Evolutionary conservation across 2,797 vertebrate species (phyloP).

Genomic region (Psittacula derbiana): DNA sequence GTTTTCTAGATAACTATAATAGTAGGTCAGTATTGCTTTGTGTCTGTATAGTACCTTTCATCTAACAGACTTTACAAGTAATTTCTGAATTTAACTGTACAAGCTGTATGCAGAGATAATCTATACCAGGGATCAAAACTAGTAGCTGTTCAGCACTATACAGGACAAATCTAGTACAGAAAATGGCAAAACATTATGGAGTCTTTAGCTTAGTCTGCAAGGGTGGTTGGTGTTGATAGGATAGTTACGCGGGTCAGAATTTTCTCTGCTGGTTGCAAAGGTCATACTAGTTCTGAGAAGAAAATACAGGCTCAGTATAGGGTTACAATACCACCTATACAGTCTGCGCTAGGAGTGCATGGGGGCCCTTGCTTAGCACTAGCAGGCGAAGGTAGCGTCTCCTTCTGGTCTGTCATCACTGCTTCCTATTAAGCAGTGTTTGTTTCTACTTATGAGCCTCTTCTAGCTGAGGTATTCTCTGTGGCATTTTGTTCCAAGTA

Average conservation of each 20-base stretch:
- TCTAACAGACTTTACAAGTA: not conserved
- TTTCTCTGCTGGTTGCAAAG: not conserved
- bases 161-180: not conserved
- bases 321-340: not conserved
- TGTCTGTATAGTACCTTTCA: not conserved
- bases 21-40: not conserved
- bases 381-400: not conserved
- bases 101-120: not conserved
- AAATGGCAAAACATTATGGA: not conserved
- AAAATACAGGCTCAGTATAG: not conserved
- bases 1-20: not conserved
- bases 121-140: not conserved
- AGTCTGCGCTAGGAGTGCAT: not conserved
- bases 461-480: not conserved
- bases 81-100: not conserved
- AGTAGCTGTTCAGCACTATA: not conserved
- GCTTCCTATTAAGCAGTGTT: not conserved
- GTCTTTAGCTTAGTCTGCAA: not conserved
- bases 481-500: not conserved
- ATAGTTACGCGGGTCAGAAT: not conserved
- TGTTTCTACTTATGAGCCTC: rapidly evolving
- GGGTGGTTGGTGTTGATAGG: not conserved
- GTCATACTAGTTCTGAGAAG: not conserved
- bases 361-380: not conserved
- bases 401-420: not conserved